Percentiles rank a stretch among this genome's conserved stretches.
Evolutionary conservation across 2,888 invertebrate genomes (phyloP).

Genomic region (Apodemia duryi): DNA sequence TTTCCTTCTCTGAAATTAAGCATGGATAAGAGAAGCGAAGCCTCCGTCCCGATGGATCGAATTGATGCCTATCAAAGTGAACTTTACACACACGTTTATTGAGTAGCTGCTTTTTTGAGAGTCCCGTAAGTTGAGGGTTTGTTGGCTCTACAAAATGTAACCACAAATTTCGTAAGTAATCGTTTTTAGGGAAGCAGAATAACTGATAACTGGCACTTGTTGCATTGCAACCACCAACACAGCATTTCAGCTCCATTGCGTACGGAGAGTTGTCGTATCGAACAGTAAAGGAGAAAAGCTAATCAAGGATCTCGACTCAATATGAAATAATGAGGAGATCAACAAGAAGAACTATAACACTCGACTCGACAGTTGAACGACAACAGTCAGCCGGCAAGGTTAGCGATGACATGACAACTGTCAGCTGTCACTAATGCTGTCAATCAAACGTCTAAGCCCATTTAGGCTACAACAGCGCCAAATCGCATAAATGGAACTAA

Average conservation of each 20-base stretch:
- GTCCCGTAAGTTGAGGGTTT: conserved; percentile 1
- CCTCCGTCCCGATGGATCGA: not conserved
- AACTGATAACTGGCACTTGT: not conserved
- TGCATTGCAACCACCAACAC: conserved; percentile 20
- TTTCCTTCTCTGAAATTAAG: conserved; percentile 2
- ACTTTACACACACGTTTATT: not conserved
- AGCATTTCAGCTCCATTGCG: conserved; percentile 16
- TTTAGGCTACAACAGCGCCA: no score
- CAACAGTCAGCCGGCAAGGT: not conserved
- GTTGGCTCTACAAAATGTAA: conserved; percentile 6
- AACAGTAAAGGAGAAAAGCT: conserved; percentile 8
- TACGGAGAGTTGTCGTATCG: not conserved
- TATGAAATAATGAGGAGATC: conserved; percentile 12
- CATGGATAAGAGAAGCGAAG: conserved; percentile 6
- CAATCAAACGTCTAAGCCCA: no score
- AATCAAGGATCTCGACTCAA: conserved; percentile 16
- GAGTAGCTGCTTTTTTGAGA: not conserved
- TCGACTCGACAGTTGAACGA: conserved; percentile 9
- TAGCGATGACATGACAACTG: not conserved
- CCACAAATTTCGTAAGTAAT: conserved; percentile 12
- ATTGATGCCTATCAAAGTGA: not conserved
- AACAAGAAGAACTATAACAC: conserved; percentile 7
- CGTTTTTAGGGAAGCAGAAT: conserved; percentile 10
- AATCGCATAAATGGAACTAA: no score
- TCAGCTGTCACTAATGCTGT: not conserved